Percentiles rank a stretch among this genome's conserved stretches.
Conservation (phyloP, 92 coral and sea anemone species). For the Epizoanthus rinbou region DNA sequence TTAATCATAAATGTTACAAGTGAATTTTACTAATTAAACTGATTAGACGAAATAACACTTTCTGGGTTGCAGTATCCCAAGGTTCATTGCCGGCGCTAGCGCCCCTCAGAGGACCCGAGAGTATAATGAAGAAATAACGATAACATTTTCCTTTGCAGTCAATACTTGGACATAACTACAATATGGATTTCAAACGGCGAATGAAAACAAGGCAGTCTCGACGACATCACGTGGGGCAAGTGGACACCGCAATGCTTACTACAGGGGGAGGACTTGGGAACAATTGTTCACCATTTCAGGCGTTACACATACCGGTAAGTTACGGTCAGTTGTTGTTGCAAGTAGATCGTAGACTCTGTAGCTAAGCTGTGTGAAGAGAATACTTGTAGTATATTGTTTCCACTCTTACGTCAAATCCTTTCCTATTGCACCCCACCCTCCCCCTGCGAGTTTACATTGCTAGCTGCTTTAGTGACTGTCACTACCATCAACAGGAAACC, state of each 20-base stretch:
- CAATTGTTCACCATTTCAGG: constrained; percentile 93
- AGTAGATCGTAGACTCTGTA: neutral
- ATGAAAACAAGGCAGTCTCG: constrained; percentile 91
- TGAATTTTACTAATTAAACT: no score
- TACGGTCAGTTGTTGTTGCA: neutral
- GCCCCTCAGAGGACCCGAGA: constrained; percentile 73
- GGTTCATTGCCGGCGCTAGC: constrained; percentile 76
- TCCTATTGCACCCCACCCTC: neutral
- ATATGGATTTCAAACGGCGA: constrained; percentile 90
- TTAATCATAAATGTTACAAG: no score
- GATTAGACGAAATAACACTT: neutral
- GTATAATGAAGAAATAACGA: constrained; percentile 6
- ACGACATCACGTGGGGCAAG: constrained; percentile 86
- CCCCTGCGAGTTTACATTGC: no score
- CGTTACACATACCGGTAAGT: constrained; percentile 84
- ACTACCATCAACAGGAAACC: constrained; percentile 54
- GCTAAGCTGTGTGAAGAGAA: no score
- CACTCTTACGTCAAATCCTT: neutral
- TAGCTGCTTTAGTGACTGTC: neutral
- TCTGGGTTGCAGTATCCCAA: constrained; percentile 64
- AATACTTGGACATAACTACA: constrained; percentile 91
- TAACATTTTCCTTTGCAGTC: constrained; percentile 56
- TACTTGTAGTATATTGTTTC: no score
- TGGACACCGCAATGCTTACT: constrained; percentile 75
- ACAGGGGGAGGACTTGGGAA: constrained; percentile 77